Base-by-base conservation (phyloP, 2,113 vertebrate genomes). In the Carassius gibelio region DNA sequence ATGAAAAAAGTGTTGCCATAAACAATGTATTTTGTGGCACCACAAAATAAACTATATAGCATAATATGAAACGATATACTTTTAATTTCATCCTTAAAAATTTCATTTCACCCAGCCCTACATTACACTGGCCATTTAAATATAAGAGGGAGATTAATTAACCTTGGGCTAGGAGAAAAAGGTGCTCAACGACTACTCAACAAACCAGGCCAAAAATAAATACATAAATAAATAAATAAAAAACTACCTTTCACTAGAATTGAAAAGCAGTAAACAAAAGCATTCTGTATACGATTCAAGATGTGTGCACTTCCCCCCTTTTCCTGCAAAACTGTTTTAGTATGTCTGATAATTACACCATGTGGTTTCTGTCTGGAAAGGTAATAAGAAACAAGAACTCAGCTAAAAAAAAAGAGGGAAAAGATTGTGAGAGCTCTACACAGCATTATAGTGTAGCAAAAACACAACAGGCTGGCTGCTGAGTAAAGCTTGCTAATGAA, bases 211-310 rank as follows among this genome's bases (percentile, higher is more conserved):
- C 30, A 30, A 30, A 30, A 30, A 30, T 30, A 30, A 30, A 30
- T 30, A 30, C 1, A 30, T 30, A 30, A 30, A 30, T 30, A 30
- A 30, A 30, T 30, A 30, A 48, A 74, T 26, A 99, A 99, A 84
- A 99, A 99, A 92, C 98, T 23, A 42, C n/a, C 2, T 2, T 50
- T 75, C 10, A 23, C 19, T n/a, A 23, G 42, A 48, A 45, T 1
- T 26, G 15, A 50, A 17, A 30, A 62, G 30, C 76, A 62, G 77
- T 79, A 62, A 62, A 81, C 74, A 66, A 48, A 66, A 81, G 17
- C 15, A 30, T 52, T 81, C 21, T 80, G 38, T 45, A 23, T 23
- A 42, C 0, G 0, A 8, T 61, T 79, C 55, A 38, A 81, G n/a
- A 45, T 19, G 11, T 14, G 76, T 23, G 36, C 57, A 99, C 30